These are phyloP conservation scores for Heteropelma amictum DNA, from an alignment of 2,888 invertebrate species.

Conservation along the genomic window DNA sequence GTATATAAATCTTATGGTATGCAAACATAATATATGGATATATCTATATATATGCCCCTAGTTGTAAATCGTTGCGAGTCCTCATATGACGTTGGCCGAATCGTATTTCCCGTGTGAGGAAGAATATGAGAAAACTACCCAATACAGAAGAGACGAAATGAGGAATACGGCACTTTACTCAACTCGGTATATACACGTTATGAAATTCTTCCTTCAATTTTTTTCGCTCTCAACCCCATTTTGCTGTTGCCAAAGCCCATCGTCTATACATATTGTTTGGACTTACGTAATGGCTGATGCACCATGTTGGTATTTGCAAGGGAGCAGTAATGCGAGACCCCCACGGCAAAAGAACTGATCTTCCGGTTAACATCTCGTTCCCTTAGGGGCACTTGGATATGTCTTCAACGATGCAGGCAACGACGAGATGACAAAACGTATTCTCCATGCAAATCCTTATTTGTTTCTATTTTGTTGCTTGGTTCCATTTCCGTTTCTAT, in stretches of 20 bases:
- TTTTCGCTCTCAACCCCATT: constrained; percentile 6
- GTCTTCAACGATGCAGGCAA: constrained; percentile 1
- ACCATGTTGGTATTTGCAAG: constrained; percentile 49
- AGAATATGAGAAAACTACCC: constrained; percentile 49
- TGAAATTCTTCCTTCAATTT: not conserved
- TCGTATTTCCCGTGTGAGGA: constrained; percentile 13
- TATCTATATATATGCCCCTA: not conserved
- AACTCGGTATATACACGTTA: constrained; percentile 17
- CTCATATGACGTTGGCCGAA: constrained; percentile 27
- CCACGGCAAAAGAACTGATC: constrained; percentile 42
- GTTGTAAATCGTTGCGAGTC: not conserved
- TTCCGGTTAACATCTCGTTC: constrained; percentile 53
- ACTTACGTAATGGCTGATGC: constrained; percentile 51
- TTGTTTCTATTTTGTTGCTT: constrained; percentile 16
- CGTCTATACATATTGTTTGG: constrained; percentile 7
- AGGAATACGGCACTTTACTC: constrained; percentile 13
- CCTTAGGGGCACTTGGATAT: not conserved
- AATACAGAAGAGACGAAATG: constrained; percentile 16
- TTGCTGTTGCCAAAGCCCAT: constrained; percentile 16
- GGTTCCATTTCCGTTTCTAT: constrained; percentile 5
- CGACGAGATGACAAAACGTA: not conserved
- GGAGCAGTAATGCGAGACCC: constrained; percentile 35
- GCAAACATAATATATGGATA: constrained; percentile 4
- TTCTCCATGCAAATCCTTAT: not conserved
- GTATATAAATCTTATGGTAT: constrained; percentile 25